Evolutionary conservation across 2,113 vertebrate species (phyloP).

Genomic region (Geococcyx californianus): DNA sequence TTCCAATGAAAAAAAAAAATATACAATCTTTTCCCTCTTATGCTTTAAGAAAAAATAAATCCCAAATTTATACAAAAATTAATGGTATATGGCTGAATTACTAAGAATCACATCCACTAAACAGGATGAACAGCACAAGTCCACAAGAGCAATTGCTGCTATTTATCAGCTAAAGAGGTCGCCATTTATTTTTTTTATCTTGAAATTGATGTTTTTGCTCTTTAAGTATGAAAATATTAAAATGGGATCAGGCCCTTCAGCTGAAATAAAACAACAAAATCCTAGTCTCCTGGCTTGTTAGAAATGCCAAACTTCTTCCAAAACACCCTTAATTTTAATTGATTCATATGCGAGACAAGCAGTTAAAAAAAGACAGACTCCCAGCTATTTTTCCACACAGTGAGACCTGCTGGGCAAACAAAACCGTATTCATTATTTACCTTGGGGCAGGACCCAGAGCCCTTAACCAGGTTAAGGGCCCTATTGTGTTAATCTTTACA

Average conservation of each 20-base stretch:
- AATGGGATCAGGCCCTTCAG: neutral
- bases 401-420: slow-evolving; percentile 5
- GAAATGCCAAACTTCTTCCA: neutral
- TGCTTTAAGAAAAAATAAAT: neutral
- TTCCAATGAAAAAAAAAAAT: neutral
- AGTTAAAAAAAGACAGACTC: neutral
- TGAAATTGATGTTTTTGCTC: neutral
- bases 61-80: neutral
- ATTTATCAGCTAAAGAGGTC: neutral
- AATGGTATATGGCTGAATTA: neutral
- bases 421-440: neutral
- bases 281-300: neutral
- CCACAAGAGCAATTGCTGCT: neutral
- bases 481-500: slow-evolving; percentile 23
- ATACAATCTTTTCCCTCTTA: neutral
- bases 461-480: slow-evolving; percentile 36
- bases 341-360: neutral
- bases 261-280: neutral
- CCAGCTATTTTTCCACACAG: neutral
- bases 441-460: neutral
- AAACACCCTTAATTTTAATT: neutral
- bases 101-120: neutral
- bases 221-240: neutral
- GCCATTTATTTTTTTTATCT: neutral
- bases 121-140: neutral